phyloP scores from a whole-genome alignment of 2,888 invertebrate genomes.

The Heliconius charithonia region DNA sequence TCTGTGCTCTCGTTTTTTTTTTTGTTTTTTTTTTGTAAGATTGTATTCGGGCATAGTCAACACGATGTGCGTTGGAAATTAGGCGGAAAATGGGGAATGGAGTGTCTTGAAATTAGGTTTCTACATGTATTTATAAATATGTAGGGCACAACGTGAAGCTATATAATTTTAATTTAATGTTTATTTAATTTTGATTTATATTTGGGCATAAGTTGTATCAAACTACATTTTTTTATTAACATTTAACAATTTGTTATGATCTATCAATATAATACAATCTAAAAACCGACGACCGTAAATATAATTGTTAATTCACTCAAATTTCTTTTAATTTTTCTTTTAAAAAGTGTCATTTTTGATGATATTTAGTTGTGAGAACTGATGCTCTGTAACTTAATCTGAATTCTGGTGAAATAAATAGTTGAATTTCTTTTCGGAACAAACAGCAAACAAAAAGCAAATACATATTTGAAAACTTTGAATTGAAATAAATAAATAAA shows the following conservation, averaged over 20 bases:
- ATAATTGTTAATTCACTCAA: too few relatives aligned
- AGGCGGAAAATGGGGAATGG: background rate
- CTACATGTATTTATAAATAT: background rate
- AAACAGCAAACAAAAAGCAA: too few relatives aligned
- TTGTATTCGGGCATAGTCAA: too few relatives aligned
- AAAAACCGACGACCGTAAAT: too few relatives aligned
- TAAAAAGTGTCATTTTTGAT: background rate
- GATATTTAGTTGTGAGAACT: background rate
- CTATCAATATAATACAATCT: too few relatives aligned
- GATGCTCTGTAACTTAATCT: background rate
- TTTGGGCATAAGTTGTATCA: too few relatives aligned
- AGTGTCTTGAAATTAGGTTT: background rate
- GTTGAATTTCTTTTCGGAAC: too few relatives aligned
- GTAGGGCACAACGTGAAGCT: background rate
- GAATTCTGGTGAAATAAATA: background rate
- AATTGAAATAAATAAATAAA: too few relatives aligned
- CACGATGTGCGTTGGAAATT: background rate
- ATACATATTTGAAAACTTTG: too few relatives aligned
- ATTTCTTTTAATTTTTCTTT: too few relatives aligned
- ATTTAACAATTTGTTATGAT: too few relatives aligned
- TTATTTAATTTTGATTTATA: background rate
- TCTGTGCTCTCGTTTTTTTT: constrained; percentile 31
- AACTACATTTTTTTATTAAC: too few relatives aligned
- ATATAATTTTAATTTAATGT: background rate
- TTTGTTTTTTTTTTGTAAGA: background rate